Conservation (phyloP, 1,140 invertebrate genomes). For the Papilio glaucus region DNA sequence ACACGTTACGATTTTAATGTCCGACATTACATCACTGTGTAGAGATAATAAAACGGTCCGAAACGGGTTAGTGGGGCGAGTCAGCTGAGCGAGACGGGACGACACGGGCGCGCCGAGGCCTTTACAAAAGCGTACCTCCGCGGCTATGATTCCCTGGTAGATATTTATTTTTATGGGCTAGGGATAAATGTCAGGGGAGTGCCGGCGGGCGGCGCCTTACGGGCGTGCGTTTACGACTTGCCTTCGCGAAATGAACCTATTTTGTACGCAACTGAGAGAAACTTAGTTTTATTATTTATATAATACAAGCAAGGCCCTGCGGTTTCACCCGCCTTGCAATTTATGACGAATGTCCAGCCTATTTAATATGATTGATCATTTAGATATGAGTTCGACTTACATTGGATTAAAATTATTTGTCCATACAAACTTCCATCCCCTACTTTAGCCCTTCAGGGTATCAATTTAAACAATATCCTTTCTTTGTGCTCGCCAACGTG, state of each 20-base stretch:
- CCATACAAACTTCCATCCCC: too few relatives aligned
- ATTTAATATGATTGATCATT: too few relatives aligned
- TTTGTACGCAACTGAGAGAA: background rate
- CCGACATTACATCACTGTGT: background rate
- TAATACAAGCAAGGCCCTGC: too few relatives aligned
- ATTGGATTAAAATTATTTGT: too few relatives aligned
- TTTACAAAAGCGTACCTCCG: conserved; percentile 67
- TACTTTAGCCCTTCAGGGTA: too few relatives aligned
- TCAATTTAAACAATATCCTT: too few relatives aligned
- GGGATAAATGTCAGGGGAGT: conserved; percentile 79
- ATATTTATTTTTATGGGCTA: conserved; percentile 81
- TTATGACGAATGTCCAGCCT: too few relatives aligned
- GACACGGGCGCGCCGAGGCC: conserved; percentile 72
- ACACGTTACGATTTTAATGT: conserved; percentile 11
- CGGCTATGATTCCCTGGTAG: conserved; percentile 72
- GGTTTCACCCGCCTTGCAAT: too few relatives aligned
- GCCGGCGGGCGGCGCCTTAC: conserved; percentile 63
- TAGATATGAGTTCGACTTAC: too few relatives aligned
- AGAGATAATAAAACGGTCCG: conserved; percentile 38
- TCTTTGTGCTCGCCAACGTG: too few relatives aligned
- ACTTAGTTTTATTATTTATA: background rate
- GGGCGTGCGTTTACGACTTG: conserved; percentile 50
- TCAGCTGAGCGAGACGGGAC: conserved; percentile 56
- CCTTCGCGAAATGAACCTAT: conserved; percentile 44
- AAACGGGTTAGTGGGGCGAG: conserved; percentile 73